Evolutionary conservation across 2,888 invertebrate species (phyloP), one percentile per base, ranked within the genome.

Genomic region (Athalia rosae): DNA sequence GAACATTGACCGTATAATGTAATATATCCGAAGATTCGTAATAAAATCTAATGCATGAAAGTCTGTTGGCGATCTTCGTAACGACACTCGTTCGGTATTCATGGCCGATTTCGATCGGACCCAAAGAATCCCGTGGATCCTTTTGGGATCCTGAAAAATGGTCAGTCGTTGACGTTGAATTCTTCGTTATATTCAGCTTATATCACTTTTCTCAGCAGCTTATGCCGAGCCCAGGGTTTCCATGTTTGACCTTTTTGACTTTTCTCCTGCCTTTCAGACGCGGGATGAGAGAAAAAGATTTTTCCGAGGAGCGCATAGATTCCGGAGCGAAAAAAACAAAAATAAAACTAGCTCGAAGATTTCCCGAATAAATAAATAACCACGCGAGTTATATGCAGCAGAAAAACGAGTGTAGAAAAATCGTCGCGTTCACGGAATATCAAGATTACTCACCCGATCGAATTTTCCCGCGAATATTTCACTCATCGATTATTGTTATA

Each of bases 41-140:
- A 71, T 71, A 58, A 71, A 58, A 56, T 71, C 58, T 71, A 71
- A 71, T 71, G 58, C 56, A 45, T 7, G 15, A 58, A 71, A 71
- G 56, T 45, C 56, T 53, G 69, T 53, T 53, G 69, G 69, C 58
- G 71, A 58, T 45, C 28, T 58, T 45, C 8, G 56, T 11, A 71
- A 71, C 71, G 71, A 71, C 71, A 43, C 58, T 71, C 71, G 71
- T 71, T 71, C 56, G 56, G 50, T 71, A 71, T 71, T 71, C 71
- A 71, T 71, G 71, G 50, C 41, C 71, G 71, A 56, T 71, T 71
- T 71, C 28, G 58, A 71, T 71, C 71, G 71, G 56, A 71, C 58
- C 71, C 58, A 58, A 71, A 71, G 71, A 71, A 58, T 71, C 71
- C 56, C 43, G 13, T 45, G 56, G 56, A 58, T 71, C 15, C 58